Evolutionary conservation across 2,888 invertebrate species (phyloP).

Genomic region (Drosophila trichaetosa): DNA sequence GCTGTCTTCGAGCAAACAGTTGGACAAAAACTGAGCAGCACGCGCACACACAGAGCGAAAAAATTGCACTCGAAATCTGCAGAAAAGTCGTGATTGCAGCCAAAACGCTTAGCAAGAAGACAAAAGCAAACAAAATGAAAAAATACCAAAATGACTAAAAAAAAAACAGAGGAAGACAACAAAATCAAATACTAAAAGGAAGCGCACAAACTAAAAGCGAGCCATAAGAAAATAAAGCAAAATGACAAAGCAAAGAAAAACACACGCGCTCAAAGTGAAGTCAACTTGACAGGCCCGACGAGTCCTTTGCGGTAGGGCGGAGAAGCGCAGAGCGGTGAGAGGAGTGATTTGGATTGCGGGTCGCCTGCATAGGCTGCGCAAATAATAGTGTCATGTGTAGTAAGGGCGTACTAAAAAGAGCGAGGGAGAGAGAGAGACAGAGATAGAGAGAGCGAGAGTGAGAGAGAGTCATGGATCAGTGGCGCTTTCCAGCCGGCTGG

Average conservation of each 20-base stretch:
- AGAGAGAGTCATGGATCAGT: constrained; percentile 61
- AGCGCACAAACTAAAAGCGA: constrained; percentile 50
- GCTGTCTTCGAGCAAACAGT: constrained; percentile 63
- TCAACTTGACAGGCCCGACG: constrained; percentile 59
- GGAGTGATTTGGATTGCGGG: constrained; percentile 10
- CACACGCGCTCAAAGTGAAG: constrained; percentile 66
- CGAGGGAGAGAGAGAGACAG: constrained; percentile 6
- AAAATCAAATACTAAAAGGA: constrained; percentile 55
- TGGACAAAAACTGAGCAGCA: constrained; percentile 68
- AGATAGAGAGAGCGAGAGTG: not conserved
- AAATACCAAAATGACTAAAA: constrained; percentile 5
- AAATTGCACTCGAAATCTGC: constrained; percentile 79
- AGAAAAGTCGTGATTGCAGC: constrained; percentile 81
- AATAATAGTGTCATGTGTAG: constrained; percentile 65
- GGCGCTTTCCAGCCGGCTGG: constrained; percentile 43
- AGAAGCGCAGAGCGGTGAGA: not conserved
- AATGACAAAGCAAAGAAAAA: constrained; percentile 70
- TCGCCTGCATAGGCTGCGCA: constrained; percentile 58
- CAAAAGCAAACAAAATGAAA: constrained; percentile 42
- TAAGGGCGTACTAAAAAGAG: constrained; percentile 1
- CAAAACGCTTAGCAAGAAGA: constrained; percentile 74
- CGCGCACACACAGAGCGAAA: constrained; percentile 12
- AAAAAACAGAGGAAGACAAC: constrained; percentile 6
- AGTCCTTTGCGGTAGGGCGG: constrained; percentile 10
- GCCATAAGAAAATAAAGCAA: constrained; percentile 68